Evolutionary conservation across 2,888 invertebrate genomes (phyloP).

Genomic region (Acronicta leporina): DNA sequence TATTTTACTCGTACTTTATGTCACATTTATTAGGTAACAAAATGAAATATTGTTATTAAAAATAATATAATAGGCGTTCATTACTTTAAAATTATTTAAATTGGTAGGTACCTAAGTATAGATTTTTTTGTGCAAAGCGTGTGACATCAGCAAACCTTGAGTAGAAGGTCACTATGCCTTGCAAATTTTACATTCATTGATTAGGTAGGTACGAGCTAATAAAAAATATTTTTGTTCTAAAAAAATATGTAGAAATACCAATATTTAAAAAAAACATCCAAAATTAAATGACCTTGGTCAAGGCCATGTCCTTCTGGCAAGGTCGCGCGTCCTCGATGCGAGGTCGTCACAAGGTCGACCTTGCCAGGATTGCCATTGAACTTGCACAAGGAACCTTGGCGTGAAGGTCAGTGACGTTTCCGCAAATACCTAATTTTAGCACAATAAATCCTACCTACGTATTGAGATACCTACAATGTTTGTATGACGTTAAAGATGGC

Average conservation of each 20-base stretch:
- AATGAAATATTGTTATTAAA: no score
- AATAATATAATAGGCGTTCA: no score
- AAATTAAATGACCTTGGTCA: slow-evolving; percentile 21
- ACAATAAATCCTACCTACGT: neutral
- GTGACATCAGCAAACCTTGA: slow-evolving; percentile 35
- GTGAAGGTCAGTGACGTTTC: slow-evolving; percentile 37
- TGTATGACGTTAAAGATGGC: slow-evolving; percentile 1
- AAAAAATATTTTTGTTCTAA: no score
- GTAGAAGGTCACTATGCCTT: slow-evolving; percentile 14
- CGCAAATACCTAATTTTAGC: slow-evolving; percentile 36
- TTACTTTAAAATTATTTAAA: no score
- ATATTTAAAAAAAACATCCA: neutral
- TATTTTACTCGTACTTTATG: neutral
- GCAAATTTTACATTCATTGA: neutral
- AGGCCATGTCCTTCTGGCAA: slow-evolving; percentile 60
- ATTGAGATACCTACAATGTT: neutral
- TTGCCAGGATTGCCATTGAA: slow-evolving; percentile 39
- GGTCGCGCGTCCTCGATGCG: slow-evolving; percentile 59
- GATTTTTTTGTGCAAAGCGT: neutral
- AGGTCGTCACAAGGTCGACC: slow-evolving; percentile 65
- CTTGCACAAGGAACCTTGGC: slow-evolving; percentile 52
- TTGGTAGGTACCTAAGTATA: no score
- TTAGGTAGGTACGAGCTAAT: no score
- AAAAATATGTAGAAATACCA: no score
- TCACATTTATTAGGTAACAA: no score